Evolutionary conservation across 1,140 invertebrate species (phyloP), one percentile per base, ranked within the genome.

Genomic region (Leptopilina clavipes): DNA sequence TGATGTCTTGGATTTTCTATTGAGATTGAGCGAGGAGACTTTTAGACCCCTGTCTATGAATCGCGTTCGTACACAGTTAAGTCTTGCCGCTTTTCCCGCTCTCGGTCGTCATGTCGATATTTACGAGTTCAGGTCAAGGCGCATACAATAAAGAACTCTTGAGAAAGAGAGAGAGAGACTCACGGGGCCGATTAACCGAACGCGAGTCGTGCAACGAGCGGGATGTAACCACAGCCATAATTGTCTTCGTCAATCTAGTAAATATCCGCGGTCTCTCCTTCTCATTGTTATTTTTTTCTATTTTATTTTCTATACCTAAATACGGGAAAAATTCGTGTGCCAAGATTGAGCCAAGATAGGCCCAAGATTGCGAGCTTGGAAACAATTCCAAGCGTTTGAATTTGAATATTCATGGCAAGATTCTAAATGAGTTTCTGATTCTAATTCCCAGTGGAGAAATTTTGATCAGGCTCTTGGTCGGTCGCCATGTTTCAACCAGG

Each of bases 71-170:
- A 56, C 56, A 59, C 56, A 59, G 56, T 59, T 65, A 37, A 11
- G 59, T 65, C 56, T 59, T 59, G 11, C 59, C 59, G 59, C 59
- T 14, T 31, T 65, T 65, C 56, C 19, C 19, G 56, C 56, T 59
- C 54, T 59, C 56, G 11, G 56, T 19, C 19, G 56, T 59, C 22
- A 65, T 65, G 59, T 65, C 25, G 59, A 65, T 65, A 65, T 65
- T 65, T 65, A 65, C 59, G 59, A 65, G 59, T 65, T 65, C 59
- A 65, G 59, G 59, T 65, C 59, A 65, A 65, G 25, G 59, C 59
- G 59, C 59, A 65, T 65, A 65, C 54, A 59, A 59, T 59, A 18
- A 59, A 59, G 54, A 59, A 59, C 54, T 59, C 54, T 48, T 40
- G 6, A 31, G n/a, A n/a, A n/a, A n/a, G n/a, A n/a, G n/a, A n/a